A percentile compares a stretch with the other conserved stretches of the same genome.
These are phyloP conservation scores for Triplophysa dalaica DNA, from an alignment of 2,113 vertebrate species.

Conservation along the genomic window DNA sequence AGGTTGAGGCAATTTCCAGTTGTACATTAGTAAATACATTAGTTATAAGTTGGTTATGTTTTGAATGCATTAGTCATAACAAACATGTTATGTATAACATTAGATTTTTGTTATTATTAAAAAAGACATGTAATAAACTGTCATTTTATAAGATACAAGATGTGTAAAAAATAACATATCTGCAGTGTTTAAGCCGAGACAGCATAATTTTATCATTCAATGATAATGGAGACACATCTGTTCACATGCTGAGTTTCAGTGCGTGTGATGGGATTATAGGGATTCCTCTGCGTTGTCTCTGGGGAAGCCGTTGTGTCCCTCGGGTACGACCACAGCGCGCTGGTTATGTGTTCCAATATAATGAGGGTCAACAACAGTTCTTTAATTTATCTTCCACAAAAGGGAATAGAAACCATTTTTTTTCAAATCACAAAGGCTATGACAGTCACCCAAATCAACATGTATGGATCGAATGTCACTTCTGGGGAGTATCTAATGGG, in stretches of 20 bases:
- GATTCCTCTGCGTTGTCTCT: constrained; percentile 51
- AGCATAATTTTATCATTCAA: not conserved
- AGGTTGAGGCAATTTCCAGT: no score
- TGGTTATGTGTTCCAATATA: constrained; percentile 51
- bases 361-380: constrained; percentile 61
- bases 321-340: constrained; percentile 42
- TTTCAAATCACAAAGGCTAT: constrained; percentile 49
- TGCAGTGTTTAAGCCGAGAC: not conserved
- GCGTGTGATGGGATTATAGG: constrained; percentile 36
- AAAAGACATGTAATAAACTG: no score
- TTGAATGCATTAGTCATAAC: no score
- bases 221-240: not conserved
- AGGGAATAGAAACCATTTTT: constrained; percentile 39
- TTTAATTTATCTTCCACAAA: constrained; percentile 53
- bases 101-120: no score
- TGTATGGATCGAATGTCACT: constrained; percentile 40
- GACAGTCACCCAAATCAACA: constrained; percentile 55
- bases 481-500: constrained; percentile 48
- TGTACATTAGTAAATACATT: not conserved
- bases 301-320: constrained; percentile 46
- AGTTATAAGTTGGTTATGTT: not conserved
- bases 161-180: no score
- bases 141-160: no score
- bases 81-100: no score
- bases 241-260: not conserved